Conservation (phyloP, 2,888 invertebrate species). For the Caenorhabditis parvicauda region DNA sequence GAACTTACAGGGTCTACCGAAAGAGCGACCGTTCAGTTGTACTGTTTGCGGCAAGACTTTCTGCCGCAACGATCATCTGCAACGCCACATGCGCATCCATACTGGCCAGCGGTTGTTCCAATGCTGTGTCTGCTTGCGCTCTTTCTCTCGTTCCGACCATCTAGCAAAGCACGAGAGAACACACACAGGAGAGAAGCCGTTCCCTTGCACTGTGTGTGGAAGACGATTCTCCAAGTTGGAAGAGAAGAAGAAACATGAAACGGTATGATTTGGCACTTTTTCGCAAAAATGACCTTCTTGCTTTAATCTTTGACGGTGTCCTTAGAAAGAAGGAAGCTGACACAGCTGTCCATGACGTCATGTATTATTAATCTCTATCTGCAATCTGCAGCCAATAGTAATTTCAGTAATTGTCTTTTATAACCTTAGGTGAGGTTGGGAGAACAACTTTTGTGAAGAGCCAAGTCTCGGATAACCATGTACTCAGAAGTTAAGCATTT, state of each 20-base stretch:
- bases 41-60: slow-evolving; percentile 17
- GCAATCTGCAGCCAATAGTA: too few relatives aligned
- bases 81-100: slow-evolving; percentile 26
- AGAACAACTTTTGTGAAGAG: too few relatives aligned
- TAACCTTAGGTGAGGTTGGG: too few relatives aligned
- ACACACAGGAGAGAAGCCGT: slow-evolving; percentile 23
- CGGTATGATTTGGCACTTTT: too few relatives aligned
- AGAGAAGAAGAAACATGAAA: slow-evolving; percentile 29
- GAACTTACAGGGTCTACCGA: slow-evolving; percentile 18
- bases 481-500: too few relatives aligned
- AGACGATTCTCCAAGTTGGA: slow-evolving; percentile 23
- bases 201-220: slow-evolving; percentile 14
- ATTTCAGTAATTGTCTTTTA: too few relatives aligned
- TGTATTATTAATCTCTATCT: too few relatives aligned
- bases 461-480: too few relatives aligned
- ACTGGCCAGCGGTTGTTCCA: slow-evolving; percentile 23
- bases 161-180: slow-evolving; percentile 26
- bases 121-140: slow-evolving; percentile 19
- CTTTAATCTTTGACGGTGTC: too few relatives aligned
- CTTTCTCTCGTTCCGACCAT: slow-evolving; percentile 26
- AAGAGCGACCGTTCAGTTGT: slow-evolving; percentile 24
- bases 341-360: too few relatives aligned
- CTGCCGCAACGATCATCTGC: slow-evolving; percentile 26
- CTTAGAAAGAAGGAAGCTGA: too few relatives aligned
- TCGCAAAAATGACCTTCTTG: too few relatives aligned